phyloP scores from a whole-genome alignment of 2,797 vertebrate genomes.

The Octomys mimax region DNA sequence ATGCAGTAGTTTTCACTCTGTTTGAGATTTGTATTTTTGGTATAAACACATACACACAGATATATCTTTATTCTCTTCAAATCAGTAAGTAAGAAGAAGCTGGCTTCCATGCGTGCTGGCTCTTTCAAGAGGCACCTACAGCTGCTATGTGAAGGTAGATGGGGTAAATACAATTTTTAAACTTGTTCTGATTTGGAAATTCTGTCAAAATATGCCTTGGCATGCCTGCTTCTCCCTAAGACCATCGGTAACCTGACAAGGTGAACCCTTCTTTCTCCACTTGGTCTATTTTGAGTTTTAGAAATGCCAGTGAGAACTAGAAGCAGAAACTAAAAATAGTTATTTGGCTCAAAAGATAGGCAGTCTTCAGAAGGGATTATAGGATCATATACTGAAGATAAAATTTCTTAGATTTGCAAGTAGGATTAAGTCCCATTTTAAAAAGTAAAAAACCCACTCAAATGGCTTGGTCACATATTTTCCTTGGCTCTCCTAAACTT shows the following conservation, averaged over 20 bases:
- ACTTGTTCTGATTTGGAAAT: constrained; percentile 30
- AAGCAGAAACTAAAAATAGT: constrained; percentile 36
- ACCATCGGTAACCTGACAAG: not conserved
- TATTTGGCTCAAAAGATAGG: not conserved
- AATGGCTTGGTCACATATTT: not conserved
- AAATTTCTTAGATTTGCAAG: not conserved
- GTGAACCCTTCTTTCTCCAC: not conserved
- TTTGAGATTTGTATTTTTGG: not conserved
- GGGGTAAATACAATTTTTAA: constrained; percentile 12
- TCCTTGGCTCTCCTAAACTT: not conserved
- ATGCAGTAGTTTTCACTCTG: not conserved
- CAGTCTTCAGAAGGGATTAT: not conserved
- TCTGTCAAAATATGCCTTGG: constrained; percentile 28
- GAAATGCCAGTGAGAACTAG: constrained; percentile 45
- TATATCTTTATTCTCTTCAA: not conserved
- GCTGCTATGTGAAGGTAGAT: not conserved
- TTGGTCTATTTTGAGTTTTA: constrained; percentile 37
- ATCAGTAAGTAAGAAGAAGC: not conserved
- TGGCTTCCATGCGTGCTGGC: not conserved
- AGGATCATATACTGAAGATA: not conserved
- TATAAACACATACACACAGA: not conserved
- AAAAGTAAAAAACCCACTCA: not conserved
- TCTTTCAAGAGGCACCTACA: not conserved
- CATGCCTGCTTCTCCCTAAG: not conserved
- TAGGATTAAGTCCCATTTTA: not conserved